phyloP scores from a whole-genome alignment of 2,888 invertebrate genomes.

The Dioctria rufipes region DNA sequence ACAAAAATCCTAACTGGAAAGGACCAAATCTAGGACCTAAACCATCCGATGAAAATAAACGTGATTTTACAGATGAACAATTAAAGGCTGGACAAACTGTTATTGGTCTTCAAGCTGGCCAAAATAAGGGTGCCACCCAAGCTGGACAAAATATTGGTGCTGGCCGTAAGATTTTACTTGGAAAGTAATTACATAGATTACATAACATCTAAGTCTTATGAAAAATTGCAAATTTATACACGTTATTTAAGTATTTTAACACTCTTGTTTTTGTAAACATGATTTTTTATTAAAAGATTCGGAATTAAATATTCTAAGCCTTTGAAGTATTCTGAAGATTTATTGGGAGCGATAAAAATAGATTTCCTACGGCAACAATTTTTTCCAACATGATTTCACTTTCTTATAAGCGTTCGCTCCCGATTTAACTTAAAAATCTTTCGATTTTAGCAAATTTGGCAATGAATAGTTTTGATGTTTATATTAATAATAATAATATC shows the following conservation, averaged over 20 bases:
- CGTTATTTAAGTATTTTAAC: constrained; percentile 34
- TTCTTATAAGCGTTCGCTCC: constrained; percentile 9
- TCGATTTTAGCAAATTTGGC: not conserved
- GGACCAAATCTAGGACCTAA: constrained; percentile 95
- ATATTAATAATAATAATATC: too few relatives aligned
- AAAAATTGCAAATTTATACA: not conserved
- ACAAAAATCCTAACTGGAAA: constrained; percentile 86
- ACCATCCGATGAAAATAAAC: constrained; percentile 93
- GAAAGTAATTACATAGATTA: constrained; percentile 78
- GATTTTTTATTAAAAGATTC: constrained; percentile 46
- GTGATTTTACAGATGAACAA: constrained; percentile 94
- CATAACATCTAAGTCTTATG: not conserved
- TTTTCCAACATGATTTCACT: constrained; percentile 29
- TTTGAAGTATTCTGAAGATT: constrained; percentile 1
- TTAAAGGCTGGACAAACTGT: constrained; percentile 89
- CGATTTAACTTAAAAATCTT: constrained; percentile 10
- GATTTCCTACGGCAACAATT: not conserved
- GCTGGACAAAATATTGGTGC: constrained; percentile 93
- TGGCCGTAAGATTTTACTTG: constrained; percentile 90
- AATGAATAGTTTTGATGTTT: not conserved
- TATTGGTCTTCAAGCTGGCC: constrained; percentile 95
- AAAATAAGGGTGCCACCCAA: constrained; percentile 96
- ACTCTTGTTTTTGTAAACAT: constrained; percentile 46
- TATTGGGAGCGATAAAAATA: not conserved
- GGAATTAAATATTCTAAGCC: constrained; percentile 19